These are phyloP conservation scores for Chrysemys picta DNA, from an alignment of 2,113 vertebrate genomes.

Conservation along the genomic window DNA sequence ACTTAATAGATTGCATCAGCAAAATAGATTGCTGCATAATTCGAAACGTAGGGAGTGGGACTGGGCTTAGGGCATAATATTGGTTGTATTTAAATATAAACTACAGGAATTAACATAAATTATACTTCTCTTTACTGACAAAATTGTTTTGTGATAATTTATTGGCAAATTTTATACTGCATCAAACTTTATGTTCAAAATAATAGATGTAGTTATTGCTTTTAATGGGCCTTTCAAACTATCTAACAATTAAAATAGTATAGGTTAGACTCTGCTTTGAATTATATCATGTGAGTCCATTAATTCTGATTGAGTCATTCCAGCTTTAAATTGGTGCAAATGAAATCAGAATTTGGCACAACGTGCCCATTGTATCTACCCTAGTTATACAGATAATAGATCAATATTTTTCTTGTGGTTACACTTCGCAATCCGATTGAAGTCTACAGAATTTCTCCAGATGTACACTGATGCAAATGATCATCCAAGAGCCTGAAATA, in stretches of 20 bases:
- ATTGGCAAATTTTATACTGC: slow-evolving; percentile 16
- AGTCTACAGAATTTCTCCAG: too few species aligned
- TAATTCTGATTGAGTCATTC: too few species aligned
- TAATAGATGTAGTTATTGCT: neutral
- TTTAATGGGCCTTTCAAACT: slow-evolving; percentile 24
- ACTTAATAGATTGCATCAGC: neutral
- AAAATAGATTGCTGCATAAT: neutral
- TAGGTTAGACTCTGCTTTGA: too few species aligned
- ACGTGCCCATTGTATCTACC: too few species aligned
- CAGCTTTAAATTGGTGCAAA: too few species aligned
- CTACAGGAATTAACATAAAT: neutral
- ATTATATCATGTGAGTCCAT: too few species aligned
- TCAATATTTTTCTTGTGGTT: too few species aligned
- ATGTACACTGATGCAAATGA: too few species aligned
- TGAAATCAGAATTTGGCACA: too few species aligned
- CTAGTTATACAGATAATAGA: too few species aligned
- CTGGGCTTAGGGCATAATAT: neutral
- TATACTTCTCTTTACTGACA: neutral
- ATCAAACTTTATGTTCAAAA: neutral
- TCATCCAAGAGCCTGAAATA: neutral
- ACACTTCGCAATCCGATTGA: too few species aligned
- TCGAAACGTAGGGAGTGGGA: neutral
- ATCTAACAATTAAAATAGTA: neutral
- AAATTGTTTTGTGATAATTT: neutral
- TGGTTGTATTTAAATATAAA: neutral